Base-by-base conservation (phyloP, 2,113 vertebrate genomes). In the Microtus montanus region DNA sequence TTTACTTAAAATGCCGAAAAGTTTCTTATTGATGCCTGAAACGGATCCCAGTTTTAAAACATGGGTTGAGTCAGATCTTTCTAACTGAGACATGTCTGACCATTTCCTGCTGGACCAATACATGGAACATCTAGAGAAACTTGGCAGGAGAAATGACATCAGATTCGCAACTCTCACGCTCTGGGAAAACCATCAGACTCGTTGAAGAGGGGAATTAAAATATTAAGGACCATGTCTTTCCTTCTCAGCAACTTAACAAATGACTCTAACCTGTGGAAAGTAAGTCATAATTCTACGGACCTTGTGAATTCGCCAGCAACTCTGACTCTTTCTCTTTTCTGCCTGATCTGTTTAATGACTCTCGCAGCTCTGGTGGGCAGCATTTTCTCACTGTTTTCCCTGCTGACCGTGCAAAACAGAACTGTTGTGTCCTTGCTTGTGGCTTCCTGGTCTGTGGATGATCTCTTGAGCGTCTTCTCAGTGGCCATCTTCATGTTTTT, bases 391-490 rank as follows among this genome's bases (percentile, higher is more conserved):
- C 98, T 99, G 11, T 98, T 71, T 98, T 98, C 88, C 97, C 97
- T 99, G 91, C 97, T 99, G 93, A 98, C 97, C 94, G 99, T 98
- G 98, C 98, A 98, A 87, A 98, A 95, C 68, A 99, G 98, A 96
- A 99, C 98, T 73, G 98, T 98, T 0, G 90, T 99, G 85, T 99
- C 99, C 41, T 95, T 99, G 95, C 98, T 99, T 0, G 99, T 99
- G 97, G 99, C 99, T 82, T 99, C 99, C 66, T 98, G 99, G 98
- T 99, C 99, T 4, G 97, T 99, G 97, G 99, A 99, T 78, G 99
- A 99, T 96, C 98, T 99, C 85, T 97, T 99, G 94, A 99, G 99
- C 61, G 97, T 99, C 90, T 98, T 99, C 44, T 98, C 99, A 2
- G 98, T 99, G 79, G 98, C 98, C 78, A 97, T 99, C 84, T 99